These are phyloP conservation scores for Drosophila ambigua DNA, from an alignment of 1,140 invertebrate genomes.

Conservation along the genomic window DNA sequence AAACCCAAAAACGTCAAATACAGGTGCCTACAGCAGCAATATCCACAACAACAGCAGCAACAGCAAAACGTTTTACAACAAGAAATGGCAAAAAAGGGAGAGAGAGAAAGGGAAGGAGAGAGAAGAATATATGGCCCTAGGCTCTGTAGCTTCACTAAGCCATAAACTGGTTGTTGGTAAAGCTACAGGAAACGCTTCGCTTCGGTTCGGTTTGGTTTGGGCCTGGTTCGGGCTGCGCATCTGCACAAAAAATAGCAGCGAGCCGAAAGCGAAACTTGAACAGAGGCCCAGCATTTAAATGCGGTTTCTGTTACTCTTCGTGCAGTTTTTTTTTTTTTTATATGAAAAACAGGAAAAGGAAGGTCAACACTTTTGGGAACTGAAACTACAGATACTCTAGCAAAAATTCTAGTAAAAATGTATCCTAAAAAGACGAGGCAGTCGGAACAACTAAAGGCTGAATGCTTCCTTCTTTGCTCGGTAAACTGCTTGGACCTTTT, in stretches of 20 bases:
- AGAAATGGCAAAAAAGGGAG: conserved; percentile 19
- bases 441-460: too few species aligned
- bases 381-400: too few species aligned
- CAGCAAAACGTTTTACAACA: conserved; percentile 50
- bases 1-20: conserved; percentile 64
- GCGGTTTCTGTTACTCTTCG: conserved; percentile 54
- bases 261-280: conserved; percentile 43
- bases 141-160: conserved; percentile 55
- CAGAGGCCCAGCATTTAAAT: conserved; percentile 63
- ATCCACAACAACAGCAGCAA: conserved; percentile 41
- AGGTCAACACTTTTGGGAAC: too few species aligned
- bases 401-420: too few species aligned
- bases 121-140: conserved; percentile 63
- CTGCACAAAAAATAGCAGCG: conserved; percentile 48
- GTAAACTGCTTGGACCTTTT: too few species aligned
- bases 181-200: neutral
- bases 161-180: conserved; percentile 64
- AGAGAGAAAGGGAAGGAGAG: conserved; percentile 21
- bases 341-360: neutral
- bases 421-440: too few species aligned
- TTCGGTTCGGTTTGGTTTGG: neutral
- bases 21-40: conserved; percentile 63
- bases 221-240: conserved; percentile 40
- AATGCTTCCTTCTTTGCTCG: too few species aligned
- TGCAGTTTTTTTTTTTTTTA: conserved; percentile 27